Evolutionary conservation across 64 coral and sea anemone genomes (phyloP).

Genomic region (Dendrophyllia cribrosa): DNA sequence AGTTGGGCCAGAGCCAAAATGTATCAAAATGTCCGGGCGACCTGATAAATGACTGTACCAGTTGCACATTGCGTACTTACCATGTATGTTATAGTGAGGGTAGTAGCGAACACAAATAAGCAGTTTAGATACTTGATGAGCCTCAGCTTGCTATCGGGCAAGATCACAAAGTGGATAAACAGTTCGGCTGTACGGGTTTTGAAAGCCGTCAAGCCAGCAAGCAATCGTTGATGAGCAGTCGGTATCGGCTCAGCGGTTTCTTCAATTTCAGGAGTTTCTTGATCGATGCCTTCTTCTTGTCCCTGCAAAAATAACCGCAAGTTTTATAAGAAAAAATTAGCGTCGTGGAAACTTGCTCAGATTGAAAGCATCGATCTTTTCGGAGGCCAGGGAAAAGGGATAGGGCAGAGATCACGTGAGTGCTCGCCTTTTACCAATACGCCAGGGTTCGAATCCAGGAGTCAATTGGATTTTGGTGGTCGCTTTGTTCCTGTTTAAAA

Average conservation of each 20-base stretch:
- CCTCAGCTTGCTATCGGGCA: conserved; percentile 81
- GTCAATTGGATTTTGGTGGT: too few relatives aligned
- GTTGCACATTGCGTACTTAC: conserved; percentile 30
- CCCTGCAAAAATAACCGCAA: neutral
- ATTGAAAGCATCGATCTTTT: too few relatives aligned
- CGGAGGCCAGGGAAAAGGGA: too few relatives aligned
- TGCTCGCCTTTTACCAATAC: too few relatives aligned
- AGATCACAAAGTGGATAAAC: conserved; percentile 73
- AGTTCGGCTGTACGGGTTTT: conserved; percentile 56
- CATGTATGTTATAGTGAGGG: conserved; percentile 81
- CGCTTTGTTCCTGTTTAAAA: too few relatives aligned
- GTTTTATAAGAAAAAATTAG: neutral
- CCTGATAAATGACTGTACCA: too few relatives aligned
- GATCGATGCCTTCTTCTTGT: neutral
- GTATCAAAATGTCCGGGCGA: neutral
- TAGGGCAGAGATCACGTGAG: too few relatives aligned
- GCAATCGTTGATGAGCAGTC: neutral
- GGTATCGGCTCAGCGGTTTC: conserved; percentile 45
- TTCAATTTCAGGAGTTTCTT: conserved; percentile 38
- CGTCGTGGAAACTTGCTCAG: too few relatives aligned
- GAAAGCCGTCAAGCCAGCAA: neutral
- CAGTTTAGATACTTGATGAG: conserved; percentile 81
- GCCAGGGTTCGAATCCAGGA: too few relatives aligned
- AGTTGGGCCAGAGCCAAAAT: too few relatives aligned
- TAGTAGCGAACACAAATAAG: conserved; percentile 68